Evolutionary conservation across 2,888 invertebrate species (phyloP).

Genomic region (Caenorhabditis auriculariae): DNA sequence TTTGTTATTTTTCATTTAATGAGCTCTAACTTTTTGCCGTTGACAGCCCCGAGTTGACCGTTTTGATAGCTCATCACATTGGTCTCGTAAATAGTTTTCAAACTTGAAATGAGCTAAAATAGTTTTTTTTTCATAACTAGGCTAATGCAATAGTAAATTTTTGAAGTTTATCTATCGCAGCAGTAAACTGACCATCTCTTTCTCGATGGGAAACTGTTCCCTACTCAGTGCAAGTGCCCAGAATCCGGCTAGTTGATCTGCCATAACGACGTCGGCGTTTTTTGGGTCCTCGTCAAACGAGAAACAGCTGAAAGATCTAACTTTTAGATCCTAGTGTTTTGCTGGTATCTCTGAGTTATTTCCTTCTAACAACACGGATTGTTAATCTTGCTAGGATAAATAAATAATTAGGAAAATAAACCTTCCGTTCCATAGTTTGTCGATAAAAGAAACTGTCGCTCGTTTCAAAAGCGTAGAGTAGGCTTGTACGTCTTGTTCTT

Average conservation of each 20-base stretch:
- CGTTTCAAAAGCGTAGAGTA: no score
- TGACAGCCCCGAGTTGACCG: conserved; percentile 84
- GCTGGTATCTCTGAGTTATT: no score
- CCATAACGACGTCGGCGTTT: conserved; percentile 78
- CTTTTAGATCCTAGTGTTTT: no score
- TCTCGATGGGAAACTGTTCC: conserved; percentile 22
- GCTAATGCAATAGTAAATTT: neutral
- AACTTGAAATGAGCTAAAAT: conserved; percentile 54
- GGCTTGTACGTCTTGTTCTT: conserved; percentile 8
- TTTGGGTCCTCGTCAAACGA: conserved; percentile 74
- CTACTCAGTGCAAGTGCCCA: conserved; percentile 74
- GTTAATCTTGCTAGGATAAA: no score
- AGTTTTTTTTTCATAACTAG: neutral
- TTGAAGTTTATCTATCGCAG: neutral
- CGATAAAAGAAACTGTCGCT: no score
- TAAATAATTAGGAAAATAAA: conserved; percentile 2
- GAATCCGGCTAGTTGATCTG: conserved; percentile 88
- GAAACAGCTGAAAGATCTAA: conserved; percentile 66
- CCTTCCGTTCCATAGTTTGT: conserved; percentile 49
- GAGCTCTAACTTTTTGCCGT: conserved; percentile 71
- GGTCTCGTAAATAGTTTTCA: conserved; percentile 77
- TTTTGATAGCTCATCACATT: conserved; percentile 80
- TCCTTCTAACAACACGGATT: no score
- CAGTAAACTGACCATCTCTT: conserved; percentile 17
- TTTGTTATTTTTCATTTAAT: neutral